Percentiles rank a stretch among this genome's conserved stretches.
Evolutionary conservation across 2,113 vertebrate species (phyloP).

Genomic region (Lagopus muta): DNA sequence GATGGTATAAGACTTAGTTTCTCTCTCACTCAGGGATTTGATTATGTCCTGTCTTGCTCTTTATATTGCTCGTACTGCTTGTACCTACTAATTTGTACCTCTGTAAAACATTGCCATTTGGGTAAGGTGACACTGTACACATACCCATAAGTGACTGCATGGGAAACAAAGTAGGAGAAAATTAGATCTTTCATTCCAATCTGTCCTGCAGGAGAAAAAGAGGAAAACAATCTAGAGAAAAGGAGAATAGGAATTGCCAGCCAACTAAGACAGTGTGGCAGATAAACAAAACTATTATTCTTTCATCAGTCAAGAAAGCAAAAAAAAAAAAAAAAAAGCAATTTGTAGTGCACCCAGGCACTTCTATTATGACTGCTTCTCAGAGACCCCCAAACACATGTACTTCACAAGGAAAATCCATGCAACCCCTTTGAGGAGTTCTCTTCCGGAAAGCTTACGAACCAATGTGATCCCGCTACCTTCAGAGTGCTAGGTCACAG

Average conservation of each 20-base stretch:
- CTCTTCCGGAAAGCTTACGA: not conserved
- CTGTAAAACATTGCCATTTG: conserved; percentile 13
- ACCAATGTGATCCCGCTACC: not conserved
- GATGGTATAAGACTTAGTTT: conserved; percentile 18
- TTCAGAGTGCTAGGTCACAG: not conserved
- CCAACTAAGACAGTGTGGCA: not conserved
- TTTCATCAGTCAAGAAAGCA: conserved; percentile 20
- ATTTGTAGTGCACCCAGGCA: not conserved
- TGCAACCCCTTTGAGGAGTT: not conserved
- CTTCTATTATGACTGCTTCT: not conserved
- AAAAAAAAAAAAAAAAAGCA: not conserved
- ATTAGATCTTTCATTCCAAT: conserved; percentile 33
- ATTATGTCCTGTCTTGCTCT: conserved; percentile 24
- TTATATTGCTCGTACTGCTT: conserved; percentile 37
- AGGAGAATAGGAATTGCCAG: conserved; percentile 28
- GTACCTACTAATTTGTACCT: conserved; percentile 32
- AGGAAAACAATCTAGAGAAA: conserved; percentile 13
- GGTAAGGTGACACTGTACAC: not conserved
- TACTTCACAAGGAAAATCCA: not conserved
- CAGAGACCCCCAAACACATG: not conserved
- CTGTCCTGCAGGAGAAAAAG: conserved; percentile 5
- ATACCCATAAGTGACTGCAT: not conserved
- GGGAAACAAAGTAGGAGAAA: conserved; percentile 26
- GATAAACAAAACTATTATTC: conserved; percentile 50
- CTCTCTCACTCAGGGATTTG: not conserved